Conservation (phyloP, 1,140 invertebrate genomes). For the Lordiphosa stackelbergi region DNA sequence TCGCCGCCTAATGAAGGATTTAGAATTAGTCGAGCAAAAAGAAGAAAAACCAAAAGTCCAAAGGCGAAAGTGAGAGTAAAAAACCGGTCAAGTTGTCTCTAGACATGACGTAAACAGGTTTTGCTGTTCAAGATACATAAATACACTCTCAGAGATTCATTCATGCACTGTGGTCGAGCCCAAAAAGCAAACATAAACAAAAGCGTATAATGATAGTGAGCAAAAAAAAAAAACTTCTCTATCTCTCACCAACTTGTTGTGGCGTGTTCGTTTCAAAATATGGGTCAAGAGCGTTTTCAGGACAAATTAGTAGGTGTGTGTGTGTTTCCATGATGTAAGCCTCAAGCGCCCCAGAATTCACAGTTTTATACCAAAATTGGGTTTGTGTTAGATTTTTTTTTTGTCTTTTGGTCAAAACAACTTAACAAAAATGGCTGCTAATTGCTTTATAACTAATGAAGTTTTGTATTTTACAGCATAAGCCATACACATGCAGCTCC, state of each 20-base stretch:
- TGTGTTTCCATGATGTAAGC: constrained; percentile 45
- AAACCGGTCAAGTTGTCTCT: constrained; percentile 54
- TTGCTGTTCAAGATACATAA: constrained; percentile 11
- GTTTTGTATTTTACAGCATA: constrained; percentile 39
- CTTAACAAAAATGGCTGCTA: constrained; percentile 31
- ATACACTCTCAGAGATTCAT: constrained; percentile 30
- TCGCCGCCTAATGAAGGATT: constrained; percentile 58
- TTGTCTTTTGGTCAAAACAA: constrained; percentile 31
- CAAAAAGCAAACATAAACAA: constrained; percentile 53
- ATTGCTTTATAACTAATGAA: constrained; percentile 25
- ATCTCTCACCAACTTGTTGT: constrained; percentile 3
- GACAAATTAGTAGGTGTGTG: constrained; percentile 65
- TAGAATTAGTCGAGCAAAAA: constrained; percentile 39
- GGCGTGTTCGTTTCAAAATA: constrained; percentile 30
- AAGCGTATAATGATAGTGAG: constrained; percentile 68
- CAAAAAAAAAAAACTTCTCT: constrained; percentile 14
- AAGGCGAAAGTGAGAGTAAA: constrained; percentile 62
- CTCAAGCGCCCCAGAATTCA: constrained; percentile 24
- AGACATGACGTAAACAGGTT: constrained; percentile 67
- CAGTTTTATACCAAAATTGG: constrained; percentile 32
- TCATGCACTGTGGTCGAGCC: constrained; percentile 31
- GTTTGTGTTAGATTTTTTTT: constrained; percentile 11
- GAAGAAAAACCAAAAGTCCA: constrained; percentile 21
- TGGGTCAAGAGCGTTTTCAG: constrained; percentile 65
- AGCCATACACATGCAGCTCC: constrained; percentile 57